Percentiles rank a stretch among this genome's conserved stretches.
These are phyloP conservation scores for Boloria selene DNA, from an alignment of 2,888 invertebrate genomes.

Conservation along the genomic window DNA sequence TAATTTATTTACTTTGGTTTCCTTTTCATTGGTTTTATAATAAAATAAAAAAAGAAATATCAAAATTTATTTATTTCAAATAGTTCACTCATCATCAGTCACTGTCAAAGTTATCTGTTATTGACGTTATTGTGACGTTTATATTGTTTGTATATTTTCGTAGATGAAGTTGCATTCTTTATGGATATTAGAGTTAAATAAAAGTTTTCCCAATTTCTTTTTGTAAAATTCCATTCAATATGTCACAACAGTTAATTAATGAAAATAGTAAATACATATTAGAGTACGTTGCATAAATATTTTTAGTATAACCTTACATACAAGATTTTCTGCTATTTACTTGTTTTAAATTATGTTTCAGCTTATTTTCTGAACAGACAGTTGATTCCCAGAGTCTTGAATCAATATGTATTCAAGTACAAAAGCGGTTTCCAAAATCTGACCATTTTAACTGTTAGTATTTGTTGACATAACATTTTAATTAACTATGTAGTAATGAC, in stretches of 20 bases:
- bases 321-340: conserved; percentile 9
- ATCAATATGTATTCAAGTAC: conserved; percentile 87
- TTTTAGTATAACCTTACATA: conserved; percentile 12
- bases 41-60: background rate
- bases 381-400: conserved; percentile 90
- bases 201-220: background rate
- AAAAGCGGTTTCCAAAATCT: conserved; percentile 89
- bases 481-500: too few relatives aligned
- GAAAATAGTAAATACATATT: conserved; percentile 78
- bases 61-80: background rate
- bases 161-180: conserved; percentile 5
- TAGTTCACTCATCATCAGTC: background rate
- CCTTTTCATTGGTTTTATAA: background rate
- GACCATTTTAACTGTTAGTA: conserved; percentile 88
- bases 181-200: conserved; percentile 9
- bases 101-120: conserved; percentile 4
- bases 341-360: conserved; percentile 53
- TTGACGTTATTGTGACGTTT: conserved; percentile 17
- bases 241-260: conserved; percentile 71
- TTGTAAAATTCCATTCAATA: conserved; percentile 40
- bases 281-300: conserved; percentile 61
- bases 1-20: too few relatives aligned
- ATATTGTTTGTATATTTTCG: conserved; percentile 1
- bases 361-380: conserved; percentile 87
- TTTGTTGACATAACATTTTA: conserved; percentile 1